Conservation (phyloP, 1,140 invertebrate species). For the Cherax destructor region DNA sequence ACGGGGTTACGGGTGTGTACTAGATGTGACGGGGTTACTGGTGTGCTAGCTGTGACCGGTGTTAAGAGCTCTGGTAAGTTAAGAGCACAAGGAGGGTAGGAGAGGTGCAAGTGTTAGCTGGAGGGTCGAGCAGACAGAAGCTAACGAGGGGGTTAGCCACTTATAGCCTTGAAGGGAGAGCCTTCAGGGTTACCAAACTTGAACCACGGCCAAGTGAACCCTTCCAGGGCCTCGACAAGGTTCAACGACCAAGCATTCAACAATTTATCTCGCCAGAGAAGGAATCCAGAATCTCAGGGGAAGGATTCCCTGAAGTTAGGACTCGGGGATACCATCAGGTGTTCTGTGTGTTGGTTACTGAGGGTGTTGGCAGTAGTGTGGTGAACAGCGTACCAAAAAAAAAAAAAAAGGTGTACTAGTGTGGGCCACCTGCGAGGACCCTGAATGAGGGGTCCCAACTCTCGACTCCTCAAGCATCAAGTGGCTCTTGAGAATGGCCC, state of each 20-base stretch:
- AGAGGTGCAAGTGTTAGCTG: neutral
- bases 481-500: constrained; percentile 35
- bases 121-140: neutral
- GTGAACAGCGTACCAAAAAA: neutral
- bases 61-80: neutral
- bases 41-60: neutral
- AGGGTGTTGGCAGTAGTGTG: neutral
- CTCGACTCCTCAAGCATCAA: constrained; percentile 58
- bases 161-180: neutral
- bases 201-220: neutral
- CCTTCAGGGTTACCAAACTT: neutral
- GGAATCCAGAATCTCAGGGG: too few species aligned
- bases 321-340: too few species aligned
- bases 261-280: too few species aligned
- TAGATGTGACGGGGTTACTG: too few species aligned
- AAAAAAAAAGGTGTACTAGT: constrained; percentile 4
- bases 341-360: neutral
- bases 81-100: neutral
- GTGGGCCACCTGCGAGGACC: constrained; percentile 37
- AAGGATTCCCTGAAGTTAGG: too few species aligned
- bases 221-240: neutral
- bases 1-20: too few species aligned
- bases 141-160: too few species aligned
- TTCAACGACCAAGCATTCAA: too few species aligned
- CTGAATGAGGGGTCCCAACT: constrained; percentile 30